phyloP scores from a whole-genome alignment of 2,888 invertebrate species.

The Ceratothoa steindachneri region DNA sequence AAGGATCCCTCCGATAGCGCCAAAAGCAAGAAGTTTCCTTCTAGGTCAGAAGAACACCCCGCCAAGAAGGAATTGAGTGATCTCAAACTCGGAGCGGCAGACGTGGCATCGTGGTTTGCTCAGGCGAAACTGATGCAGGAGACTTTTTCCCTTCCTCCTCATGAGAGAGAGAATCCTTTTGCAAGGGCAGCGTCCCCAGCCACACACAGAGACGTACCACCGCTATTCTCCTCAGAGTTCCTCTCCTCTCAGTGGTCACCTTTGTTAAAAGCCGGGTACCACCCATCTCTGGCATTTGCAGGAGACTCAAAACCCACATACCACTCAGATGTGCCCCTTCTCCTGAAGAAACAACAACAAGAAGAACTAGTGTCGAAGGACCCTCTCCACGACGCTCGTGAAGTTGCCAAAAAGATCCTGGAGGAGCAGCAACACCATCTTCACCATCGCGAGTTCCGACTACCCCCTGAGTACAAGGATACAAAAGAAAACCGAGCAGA shows the following conservation, averaged over 20 bases:
- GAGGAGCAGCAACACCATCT: background rate
- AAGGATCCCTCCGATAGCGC: background rate
- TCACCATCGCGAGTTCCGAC: background rate
- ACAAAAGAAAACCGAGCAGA: background rate
- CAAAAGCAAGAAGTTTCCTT: background rate
- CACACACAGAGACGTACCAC: background rate
- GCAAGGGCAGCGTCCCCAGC: background rate
- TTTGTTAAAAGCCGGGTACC: background rate
- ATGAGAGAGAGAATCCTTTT: background rate
- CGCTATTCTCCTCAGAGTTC: background rate
- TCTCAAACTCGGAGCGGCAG: background rate
- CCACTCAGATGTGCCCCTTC: background rate
- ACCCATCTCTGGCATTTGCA: background rate
- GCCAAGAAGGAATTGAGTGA: background rate
- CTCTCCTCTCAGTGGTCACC: background rate
- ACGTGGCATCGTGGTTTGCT: background rate
- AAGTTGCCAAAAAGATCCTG: background rate
- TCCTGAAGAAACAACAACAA: background rate
- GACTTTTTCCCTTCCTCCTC: background rate
- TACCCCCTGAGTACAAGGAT: background rate
- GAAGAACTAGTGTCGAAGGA: background rate
- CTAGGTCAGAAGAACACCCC: background rate
- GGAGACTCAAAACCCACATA: background rate
- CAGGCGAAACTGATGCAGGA: conserved; percentile 6
- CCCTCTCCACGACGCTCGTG: background rate